Evolutionary conservation across 2,888 invertebrate genomes (phyloP), one percentile per base, ranked within the genome.

Genomic region (Agonopterix subpropinquella): DNA sequence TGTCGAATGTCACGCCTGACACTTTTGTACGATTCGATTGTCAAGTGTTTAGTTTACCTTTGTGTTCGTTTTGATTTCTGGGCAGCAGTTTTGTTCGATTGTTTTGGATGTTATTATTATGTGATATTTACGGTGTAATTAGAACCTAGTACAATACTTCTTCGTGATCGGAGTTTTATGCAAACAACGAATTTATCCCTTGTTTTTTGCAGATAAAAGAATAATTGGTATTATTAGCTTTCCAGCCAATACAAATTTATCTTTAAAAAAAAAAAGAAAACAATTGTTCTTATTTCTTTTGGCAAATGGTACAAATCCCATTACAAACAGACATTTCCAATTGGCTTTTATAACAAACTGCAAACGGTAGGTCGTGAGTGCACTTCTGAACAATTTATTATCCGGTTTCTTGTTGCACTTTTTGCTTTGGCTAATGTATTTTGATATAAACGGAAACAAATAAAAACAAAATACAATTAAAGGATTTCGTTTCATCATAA

Each of bases 381-480:
- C 77, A 76, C 70, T 75, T 28, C 69, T 62, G 54, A 67, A 72
- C 69, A 77, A 84, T 86, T 85, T 85, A 85, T 82, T 67, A 71
- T 70, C 64, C 58, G 64, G 58, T 66, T 47, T 28, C 72, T 69
- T 69, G 59, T 58, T 55, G 62, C 60, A 69, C 66, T 73, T 72
- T 74, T 70, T 77, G 72, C 67, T 64, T 67, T 58, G 61, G 60
- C 67, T 65, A 77, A 66, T 73, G 72, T 70, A 69, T 71, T 75
- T 73, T 55, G 62, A 65, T 70, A 58, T 53, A 28, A 28, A 28
- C 28, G 28, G 28, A 28, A 28, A 28, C 7, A 28, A 28, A 28
- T 28, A 28, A 28, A 28, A 28, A 28, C 5, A 28, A 28, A 28
- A 28, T 1, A 28, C 1, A 28, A 28, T 28, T 28, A 7, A 4